A percentile compares a stretch with the other conserved stretches of the same genome.
Conservation (phyloP, 1,140 invertebrate species). For the Ruditapes philippinarum region DNA sequence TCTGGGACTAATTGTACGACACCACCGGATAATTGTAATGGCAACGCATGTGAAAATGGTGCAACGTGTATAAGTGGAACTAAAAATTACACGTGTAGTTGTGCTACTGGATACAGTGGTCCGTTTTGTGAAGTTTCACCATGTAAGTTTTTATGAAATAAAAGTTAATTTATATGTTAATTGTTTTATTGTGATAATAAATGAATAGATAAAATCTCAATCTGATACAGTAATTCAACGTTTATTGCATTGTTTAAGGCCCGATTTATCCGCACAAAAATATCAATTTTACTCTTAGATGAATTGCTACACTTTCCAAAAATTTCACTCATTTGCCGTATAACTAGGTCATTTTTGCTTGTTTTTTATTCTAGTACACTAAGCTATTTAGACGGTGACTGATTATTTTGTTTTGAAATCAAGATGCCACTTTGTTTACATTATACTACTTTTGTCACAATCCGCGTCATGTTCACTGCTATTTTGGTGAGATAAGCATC, state of each 20-base stretch:
- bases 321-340: too few relatives aligned
- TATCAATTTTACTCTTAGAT: too few relatives aligned
- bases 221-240: not conserved
- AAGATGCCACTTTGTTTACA: too few relatives aligned
- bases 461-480: too few relatives aligned
- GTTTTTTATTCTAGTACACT: too few relatives aligned
- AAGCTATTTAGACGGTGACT: too few relatives aligned
- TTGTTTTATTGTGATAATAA: constrained; percentile 33
- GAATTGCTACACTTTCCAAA: too few relatives aligned
- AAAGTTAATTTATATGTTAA: not conserved
- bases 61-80: not conserved
- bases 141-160: not conserved
- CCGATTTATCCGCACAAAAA: too few relatives aligned
- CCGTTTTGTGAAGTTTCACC: not conserved
- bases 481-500: too few relatives aligned
- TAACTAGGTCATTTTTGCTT: too few relatives aligned
- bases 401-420: too few relatives aligned
- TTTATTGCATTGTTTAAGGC: not conserved
- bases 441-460: too few relatives aligned
- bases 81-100: not conserved
- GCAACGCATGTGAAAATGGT: not conserved
- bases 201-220: not conserved
- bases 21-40: not conserved
- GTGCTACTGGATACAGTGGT: not conserved
- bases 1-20: not conserved